Percentiles rank a stretch among this genome's conserved stretches.
Conservation (phyloP, 2,888 invertebrate species). For the Chesias legatella region DNA sequence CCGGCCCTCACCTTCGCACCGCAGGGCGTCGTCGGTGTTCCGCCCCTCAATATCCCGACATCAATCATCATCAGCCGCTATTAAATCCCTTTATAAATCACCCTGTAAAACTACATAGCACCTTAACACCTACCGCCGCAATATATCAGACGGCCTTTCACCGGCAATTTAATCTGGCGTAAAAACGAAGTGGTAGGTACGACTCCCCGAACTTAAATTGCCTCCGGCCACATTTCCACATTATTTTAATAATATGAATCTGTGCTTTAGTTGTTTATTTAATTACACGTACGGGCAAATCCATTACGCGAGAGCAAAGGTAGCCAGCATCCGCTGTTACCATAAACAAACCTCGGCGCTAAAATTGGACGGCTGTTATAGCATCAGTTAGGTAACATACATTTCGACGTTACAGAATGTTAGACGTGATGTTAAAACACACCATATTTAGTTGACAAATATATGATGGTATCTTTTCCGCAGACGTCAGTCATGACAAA, state of each 20-base stretch:
- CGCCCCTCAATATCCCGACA: conserved; percentile 43
- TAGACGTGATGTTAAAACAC: too few species aligned
- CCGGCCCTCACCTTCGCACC: conserved; percentile 50
- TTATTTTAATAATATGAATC: too few species aligned
- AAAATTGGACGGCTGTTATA: conserved; percentile 56
- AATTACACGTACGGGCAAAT: conserved; percentile 13
- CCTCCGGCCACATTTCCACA: too few species aligned
- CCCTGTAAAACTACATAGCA: conserved; percentile 22
- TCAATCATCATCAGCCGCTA: conserved; percentile 42
- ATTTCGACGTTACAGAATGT: background rate
- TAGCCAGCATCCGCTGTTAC: conserved; percentile 65
- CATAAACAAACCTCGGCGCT: conserved; percentile 62
- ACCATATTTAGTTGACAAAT: too few species aligned
- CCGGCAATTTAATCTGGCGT: conserved; percentile 10
- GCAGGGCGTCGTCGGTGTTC: conserved; percentile 36
- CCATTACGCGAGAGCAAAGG: conserved; percentile 34
- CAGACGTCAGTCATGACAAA: background rate
- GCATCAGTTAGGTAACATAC: conserved; percentile 40
- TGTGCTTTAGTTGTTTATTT: too few species aligned
- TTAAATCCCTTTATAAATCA: conserved; percentile 35
- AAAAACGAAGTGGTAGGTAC: conserved; percentile 1
- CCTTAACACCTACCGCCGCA: conserved; percentile 19
- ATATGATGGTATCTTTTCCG: too few species aligned
- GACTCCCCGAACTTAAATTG: conserved; percentile 17
- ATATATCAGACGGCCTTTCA: conserved; percentile 15